Percentiles rank a stretch among this genome's conserved stretches.
phyloP scores from a whole-genome alignment of 2,888 invertebrate genomes.

The Drosophila mimica region DNA sequence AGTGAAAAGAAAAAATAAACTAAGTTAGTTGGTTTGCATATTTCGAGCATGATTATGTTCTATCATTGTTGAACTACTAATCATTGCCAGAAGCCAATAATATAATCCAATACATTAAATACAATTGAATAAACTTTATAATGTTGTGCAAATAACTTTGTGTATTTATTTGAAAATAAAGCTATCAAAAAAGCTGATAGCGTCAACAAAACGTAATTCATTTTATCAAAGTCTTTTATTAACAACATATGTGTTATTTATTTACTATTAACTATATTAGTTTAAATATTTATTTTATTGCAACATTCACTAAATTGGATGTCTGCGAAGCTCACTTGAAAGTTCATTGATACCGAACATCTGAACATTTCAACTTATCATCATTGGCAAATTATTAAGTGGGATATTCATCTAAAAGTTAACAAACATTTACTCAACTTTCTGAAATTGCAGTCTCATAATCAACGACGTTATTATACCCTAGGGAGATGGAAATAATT shows the following conservation, averaged over 20 bases:
- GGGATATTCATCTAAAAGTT: slow-evolving; percentile 16
- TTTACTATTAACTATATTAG: background rate
- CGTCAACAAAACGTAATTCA: background rate
- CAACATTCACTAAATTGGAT: background rate
- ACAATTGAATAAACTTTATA: too few species aligned
- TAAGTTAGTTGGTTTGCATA: too few species aligned
- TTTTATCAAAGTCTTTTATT: background rate
- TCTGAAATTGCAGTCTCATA: background rate
- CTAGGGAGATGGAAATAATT: background rate
- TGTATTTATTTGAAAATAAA: too few species aligned
- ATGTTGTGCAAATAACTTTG: too few species aligned
- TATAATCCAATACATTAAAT: too few species aligned
- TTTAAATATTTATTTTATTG: background rate
- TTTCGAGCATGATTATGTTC: too few species aligned
- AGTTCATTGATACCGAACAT: slow-evolving; percentile 26
- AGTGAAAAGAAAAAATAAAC: too few species aligned
- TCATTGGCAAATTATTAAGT: slow-evolving; percentile 52
- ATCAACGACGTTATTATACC: background rate
- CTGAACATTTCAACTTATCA: slow-evolving; percentile 17
- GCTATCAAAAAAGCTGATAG: too few species aligned
- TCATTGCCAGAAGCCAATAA: too few species aligned
- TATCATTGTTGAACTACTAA: too few species aligned
- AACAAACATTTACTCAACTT: slow-evolving; percentile 11
- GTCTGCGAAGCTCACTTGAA: background rate
- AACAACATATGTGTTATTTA: background rate